Conservation (phyloP, 2,888 invertebrate species). For the Stenodema calcarata region DNA sequence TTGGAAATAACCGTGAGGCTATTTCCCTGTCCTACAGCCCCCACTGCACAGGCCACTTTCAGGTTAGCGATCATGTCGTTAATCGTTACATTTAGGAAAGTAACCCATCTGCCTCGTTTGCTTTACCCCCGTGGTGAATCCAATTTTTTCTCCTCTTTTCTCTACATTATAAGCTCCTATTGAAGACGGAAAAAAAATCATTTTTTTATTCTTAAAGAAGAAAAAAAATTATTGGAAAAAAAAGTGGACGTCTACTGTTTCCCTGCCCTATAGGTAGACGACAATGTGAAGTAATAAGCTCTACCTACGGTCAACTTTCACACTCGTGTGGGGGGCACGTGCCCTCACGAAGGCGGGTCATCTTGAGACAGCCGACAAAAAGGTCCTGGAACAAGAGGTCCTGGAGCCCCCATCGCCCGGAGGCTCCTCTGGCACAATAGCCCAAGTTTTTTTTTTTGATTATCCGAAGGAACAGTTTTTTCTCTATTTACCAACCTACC, state of each 20-base stretch:
- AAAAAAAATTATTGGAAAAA: background rate
- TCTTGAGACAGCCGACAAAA: background rate
- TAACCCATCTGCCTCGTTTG: conserved; percentile 6
- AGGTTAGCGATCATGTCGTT: background rate
- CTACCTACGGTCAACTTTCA: conserved; percentile 16
- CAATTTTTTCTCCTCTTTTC: background rate
- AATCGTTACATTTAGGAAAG: conserved; percentile 9
- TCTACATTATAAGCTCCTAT: background rate
- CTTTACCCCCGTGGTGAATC: background rate
- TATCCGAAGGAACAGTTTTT: background rate
- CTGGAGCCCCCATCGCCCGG: background rate
- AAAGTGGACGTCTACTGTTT: background rate
- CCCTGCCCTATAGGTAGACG: background rate
- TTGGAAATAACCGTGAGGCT: no score
- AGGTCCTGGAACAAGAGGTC: background rate
- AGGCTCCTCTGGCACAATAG: background rate
- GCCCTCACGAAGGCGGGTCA: conserved; percentile 5
- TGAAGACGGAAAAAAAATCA: background rate
- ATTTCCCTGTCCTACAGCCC: no score
- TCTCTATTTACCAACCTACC: background rate
- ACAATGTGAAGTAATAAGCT: conserved; percentile 13
- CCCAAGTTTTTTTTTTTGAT: background rate
- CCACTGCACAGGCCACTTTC: no score
- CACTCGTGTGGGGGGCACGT: background rate
- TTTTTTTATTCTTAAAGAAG: background rate